Evolutionary conservation across 1,140 invertebrate genomes (phyloP).

Genomic region (Hypothenemus hampei): DNA sequence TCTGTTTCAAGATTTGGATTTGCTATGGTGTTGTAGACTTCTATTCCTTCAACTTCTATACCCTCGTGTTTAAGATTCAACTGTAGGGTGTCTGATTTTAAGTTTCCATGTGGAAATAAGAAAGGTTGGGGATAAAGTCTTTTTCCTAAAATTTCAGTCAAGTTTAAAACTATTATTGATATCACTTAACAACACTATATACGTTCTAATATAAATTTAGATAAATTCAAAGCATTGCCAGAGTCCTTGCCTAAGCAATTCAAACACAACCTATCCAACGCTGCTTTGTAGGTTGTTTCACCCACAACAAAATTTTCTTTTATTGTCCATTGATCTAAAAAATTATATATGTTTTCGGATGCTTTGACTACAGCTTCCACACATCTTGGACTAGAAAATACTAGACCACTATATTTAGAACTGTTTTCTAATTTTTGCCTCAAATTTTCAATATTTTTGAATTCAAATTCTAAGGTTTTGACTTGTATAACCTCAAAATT

Average conservation of each 20-base stretch:
- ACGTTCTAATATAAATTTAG: slow-evolving; percentile 43
- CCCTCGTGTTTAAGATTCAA: slow-evolving; percentile 37
- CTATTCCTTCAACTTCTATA: slow-evolving; percentile 39
- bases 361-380: slow-evolving; percentile 38
- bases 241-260: slow-evolving; percentile 41
- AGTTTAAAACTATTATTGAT: background rate
- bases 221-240: slow-evolving; percentile 47
- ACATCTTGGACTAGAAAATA: slow-evolving; percentile 49
- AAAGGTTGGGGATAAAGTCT: slow-evolving; percentile 41
- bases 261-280: slow-evolving; percentile 38
- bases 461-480: slow-evolving; percentile 45
- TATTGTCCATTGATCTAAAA: slow-evolving; percentile 38
- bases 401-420: slow-evolving; percentile 41
- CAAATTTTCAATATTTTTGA: slow-evolving; percentile 42
- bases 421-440: slow-evolving; percentile 39
- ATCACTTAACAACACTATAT: slow-evolving; percentile 13
- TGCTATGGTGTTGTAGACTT: slow-evolving; percentile 43
- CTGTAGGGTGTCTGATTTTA: slow-evolving; percentile 45
- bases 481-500: slow-evolving; percentile 37
- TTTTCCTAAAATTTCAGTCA: slow-evolving; percentile 31
- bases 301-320: slow-evolving; percentile 49
- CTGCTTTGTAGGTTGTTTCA: slow-evolving; percentile 42
- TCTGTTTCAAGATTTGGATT: slow-evolving; percentile 42
- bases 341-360: background rate
- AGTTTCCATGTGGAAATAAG: slow-evolving; percentile 48